These are phyloP conservation scores for Thalpophila matura DNA, from an alignment of 2,888 invertebrate genomes.

Conservation along the genomic window DNA sequence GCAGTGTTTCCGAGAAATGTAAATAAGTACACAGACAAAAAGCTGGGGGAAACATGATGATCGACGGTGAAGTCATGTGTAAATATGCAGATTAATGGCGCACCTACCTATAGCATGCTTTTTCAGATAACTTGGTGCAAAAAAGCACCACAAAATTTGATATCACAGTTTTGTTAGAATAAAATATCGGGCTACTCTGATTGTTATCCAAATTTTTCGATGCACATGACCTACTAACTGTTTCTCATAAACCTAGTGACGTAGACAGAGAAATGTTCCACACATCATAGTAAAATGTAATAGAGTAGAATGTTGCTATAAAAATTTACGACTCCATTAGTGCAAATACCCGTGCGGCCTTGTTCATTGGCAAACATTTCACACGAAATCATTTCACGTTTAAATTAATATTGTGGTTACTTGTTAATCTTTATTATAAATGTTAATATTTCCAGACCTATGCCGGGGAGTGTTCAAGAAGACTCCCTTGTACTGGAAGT, in stretches of 20 bases:
- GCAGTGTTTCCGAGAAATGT: constrained; percentile 34
- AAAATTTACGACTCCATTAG: constrained; percentile 54
- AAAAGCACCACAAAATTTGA: neutral
- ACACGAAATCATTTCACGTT: constrained; percentile 10
- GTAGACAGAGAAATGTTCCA: constrained; percentile 32
- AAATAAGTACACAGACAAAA: constrained; percentile 38
- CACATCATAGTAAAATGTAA: constrained; percentile 33
- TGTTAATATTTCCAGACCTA: constrained; percentile 91
- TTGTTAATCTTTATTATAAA: constrained; percentile 30
- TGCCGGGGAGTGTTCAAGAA: constrained; percentile 93
- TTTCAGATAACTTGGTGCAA: constrained; percentile 28
- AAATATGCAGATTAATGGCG: constrained; percentile 35
- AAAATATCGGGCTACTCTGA: neutral
- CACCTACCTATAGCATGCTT: constrained; percentile 14
- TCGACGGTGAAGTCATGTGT: constrained; percentile 46
- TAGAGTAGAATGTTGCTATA: constrained; percentile 38
- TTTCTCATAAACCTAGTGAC: constrained; percentile 29
- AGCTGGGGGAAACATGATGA: constrained; percentile 17
- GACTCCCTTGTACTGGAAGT: constrained; percentile 95
- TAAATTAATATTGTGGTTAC: constrained; percentile 19
- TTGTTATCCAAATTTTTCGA: neutral
- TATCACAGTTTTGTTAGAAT: neutral
- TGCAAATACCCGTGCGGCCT: constrained; percentile 54
- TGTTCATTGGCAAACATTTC: constrained; percentile 63
- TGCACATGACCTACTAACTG: constrained; percentile 19